Base-by-base conservation (phyloP, 2,888 invertebrate genomes). In the Gnatocerus cornutus region DNA sequence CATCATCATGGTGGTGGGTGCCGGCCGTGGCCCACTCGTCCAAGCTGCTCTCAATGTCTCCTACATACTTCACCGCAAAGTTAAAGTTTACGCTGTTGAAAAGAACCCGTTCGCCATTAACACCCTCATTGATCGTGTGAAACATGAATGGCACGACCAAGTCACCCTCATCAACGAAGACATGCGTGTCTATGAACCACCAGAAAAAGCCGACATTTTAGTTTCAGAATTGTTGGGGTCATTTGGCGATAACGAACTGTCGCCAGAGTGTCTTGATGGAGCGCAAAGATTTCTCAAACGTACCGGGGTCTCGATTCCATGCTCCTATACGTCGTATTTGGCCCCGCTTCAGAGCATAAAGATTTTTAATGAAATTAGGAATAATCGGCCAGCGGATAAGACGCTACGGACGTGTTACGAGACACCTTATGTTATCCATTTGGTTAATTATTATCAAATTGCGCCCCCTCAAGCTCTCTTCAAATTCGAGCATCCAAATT, bases 201-300 rank as follows among this genome's bases (percentile, higher is more conserved):
- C 93, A 0, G 94, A 95, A 76, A 92, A 93, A 81, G 98, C 98
- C 0, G 99, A 99, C 85, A 95, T 99, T 77, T 87, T 99, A 58
- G 94, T 99, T 21, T 98, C 98, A 0, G 99, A 99, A 86, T 87
- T 99, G 46, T 87, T 99, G 59, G 90, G 92, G 0, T 98, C 98
- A 0, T 99, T 99, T 88, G 98, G 98, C 13, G 99, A 99, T 84
- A 99, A 99, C 84, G 99, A 99, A 86, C 88, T 99, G 8, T 97
- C 98, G 0, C 99, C 99, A 0, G 99, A 99, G 85, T 99, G 98
- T 84, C 87, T 99, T 55, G 98, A 98, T 85, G 97, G 98, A 1
- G 97, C 97, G 1, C 93, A 96, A 77, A 90, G 92, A 39, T 92
- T 97, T 74, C 86, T 98, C 3, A 92, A 93, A 86, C 91, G 92